Percentiles rank a stretch among this genome's conserved stretches.
Evolutionary conservation across 2,797 vertebrate genomes (phyloP).

Genomic region (Molossus molossus): DNA sequence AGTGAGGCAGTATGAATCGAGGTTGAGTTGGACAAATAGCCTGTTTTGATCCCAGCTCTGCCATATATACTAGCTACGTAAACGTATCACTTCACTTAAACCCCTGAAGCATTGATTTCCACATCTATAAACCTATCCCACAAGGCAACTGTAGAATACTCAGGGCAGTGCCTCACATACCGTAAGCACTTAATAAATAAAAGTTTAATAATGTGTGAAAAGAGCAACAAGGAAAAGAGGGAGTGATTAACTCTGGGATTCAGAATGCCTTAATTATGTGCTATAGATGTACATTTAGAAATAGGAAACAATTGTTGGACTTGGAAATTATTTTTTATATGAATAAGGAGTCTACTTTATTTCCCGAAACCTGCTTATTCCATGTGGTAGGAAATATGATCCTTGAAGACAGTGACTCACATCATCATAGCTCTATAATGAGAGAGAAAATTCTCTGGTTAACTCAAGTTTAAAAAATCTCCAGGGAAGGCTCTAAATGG

Average conservation of each 20-base stretch:
- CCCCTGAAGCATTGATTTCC: background rate
- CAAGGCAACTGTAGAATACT: background rate
- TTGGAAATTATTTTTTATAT: background rate
- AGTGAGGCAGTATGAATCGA: background rate
- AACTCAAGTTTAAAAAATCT: background rate
- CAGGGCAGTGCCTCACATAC: background rate
- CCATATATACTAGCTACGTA: background rate
- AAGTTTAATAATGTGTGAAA: background rate
- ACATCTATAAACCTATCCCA: background rate
- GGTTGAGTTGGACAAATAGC: background rate
- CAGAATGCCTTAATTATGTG: background rate
- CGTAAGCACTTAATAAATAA: background rate
- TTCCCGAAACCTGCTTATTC: conserved; percentile 42
- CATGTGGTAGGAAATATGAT: conserved; percentile 8
- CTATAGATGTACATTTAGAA: background rate
- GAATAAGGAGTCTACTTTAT: conserved; percentile 2
- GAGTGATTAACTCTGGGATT: background rate
- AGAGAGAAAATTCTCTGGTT: conserved; percentile 14
- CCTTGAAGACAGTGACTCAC: conserved; percentile 29
- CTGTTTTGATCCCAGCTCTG: conserved; percentile 7
- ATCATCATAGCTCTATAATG: conserved; percentile 11
- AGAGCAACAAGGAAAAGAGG: background rate
- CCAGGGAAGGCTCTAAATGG: background rate
- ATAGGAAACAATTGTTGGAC: background rate
- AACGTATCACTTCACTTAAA: background rate